phyloP scores from a whole-genome alignment of 1,140 invertebrate genomes.

The Zaprionus ornatus region DNA sequence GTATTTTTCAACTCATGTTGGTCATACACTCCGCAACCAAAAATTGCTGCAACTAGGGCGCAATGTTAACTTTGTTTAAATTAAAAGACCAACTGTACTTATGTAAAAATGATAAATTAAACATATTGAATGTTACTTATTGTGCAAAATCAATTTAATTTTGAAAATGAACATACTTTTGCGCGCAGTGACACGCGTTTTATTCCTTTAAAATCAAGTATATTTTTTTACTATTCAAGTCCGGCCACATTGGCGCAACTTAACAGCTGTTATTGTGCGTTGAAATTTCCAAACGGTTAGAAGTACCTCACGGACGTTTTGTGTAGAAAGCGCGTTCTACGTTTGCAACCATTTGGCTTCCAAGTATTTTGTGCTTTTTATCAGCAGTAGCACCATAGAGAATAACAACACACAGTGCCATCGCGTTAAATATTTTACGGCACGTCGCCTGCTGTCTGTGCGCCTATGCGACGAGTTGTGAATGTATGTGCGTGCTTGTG shows the following conservation, averaged over 20 bases:
- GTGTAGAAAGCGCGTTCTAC: constrained; percentile 44
- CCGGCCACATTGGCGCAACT: constrained; percentile 19
- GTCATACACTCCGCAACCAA: background rate
- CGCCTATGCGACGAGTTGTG: constrained; percentile 25
- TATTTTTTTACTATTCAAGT: background rate
- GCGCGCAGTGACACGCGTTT: background rate
- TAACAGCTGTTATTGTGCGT: constrained; percentile 52
- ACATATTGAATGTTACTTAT: background rate
- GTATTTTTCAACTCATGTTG: background rate
- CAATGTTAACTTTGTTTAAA: background rate
- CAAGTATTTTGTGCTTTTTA: constrained; percentile 34
- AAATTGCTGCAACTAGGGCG: background rate
- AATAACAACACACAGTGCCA: constrained; percentile 32
- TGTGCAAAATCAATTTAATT: background rate
- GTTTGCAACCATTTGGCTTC: constrained; percentile 54
- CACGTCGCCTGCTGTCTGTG: constrained; percentile 43
- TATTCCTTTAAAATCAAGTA: constrained; percentile 10
- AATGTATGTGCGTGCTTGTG: background rate
- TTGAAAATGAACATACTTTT: background rate
- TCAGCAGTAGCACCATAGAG: background rate
- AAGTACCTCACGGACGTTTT: constrained; percentile 47
- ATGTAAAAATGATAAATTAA: background rate
- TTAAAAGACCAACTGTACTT: background rate
- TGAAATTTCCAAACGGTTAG: constrained; percentile 41
- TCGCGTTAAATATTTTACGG: constrained; percentile 56